Evolutionary conservation across 1,140 invertebrate genomes (phyloP).

Genomic region (Leucophenga varia): DNA sequence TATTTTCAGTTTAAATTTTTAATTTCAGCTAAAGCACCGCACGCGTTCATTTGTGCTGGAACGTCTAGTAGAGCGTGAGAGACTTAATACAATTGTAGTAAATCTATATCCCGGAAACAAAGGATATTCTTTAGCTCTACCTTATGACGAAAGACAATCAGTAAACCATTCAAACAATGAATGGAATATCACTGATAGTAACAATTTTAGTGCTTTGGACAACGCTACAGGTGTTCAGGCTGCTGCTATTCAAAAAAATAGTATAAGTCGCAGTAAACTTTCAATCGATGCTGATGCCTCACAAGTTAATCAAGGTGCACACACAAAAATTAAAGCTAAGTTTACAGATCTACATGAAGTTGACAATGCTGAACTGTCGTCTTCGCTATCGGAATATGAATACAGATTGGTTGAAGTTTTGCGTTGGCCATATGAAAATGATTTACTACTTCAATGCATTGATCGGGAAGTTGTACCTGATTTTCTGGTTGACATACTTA

Average conservation of each 20-base stretch:
- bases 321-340: too few relatives aligned
- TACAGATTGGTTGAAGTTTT: slow-evolving; percentile 71
- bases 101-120: slow-evolving; percentile 90
- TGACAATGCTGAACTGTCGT: slow-evolving; percentile 11
- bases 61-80: slow-evolving; percentile 79
- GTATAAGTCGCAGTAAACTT: slow-evolving; percentile 20
- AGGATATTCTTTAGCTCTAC: slow-evolving; percentile 83
- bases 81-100: slow-evolving; percentile 83
- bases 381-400: slow-evolving; percentile 56
- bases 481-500: slow-evolving; percentile 79
- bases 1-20: not conserved
- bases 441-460: slow-evolving; percentile 74
- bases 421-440: slow-evolving; percentile 75
- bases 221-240: not conserved
- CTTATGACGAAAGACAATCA: slow-evolving; percentile 57
- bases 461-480: slow-evolving; percentile 86
- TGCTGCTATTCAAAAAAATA: slow-evolving; percentile 10
- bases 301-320: too few relatives aligned
- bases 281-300: slow-evolving; percentile 2
- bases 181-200: slow-evolving; percentile 20
- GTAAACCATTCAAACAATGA: slow-evolving; percentile 39
- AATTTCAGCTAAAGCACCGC: slow-evolving; percentile 44
- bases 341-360: not conserved
- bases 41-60: slow-evolving; percentile 74
- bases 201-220: slow-evolving; percentile 11